Conservation (phyloP, 2,113 vertebrate genomes). For the Papio anubis region DNA sequence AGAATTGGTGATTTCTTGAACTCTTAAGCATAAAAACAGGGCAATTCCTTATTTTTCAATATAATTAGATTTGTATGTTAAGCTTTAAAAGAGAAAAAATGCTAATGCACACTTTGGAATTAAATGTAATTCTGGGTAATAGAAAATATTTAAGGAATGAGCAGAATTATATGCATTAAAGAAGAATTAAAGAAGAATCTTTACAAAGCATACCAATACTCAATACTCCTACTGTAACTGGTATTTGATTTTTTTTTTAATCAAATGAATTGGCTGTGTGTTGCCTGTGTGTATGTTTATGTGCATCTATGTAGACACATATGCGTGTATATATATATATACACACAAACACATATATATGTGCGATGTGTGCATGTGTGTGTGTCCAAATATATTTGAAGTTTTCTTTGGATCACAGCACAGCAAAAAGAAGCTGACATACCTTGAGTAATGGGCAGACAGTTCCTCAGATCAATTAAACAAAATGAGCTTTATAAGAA, state of each 20-base stretch:
- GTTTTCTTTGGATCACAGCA: not conserved
- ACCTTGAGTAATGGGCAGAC: not conserved
- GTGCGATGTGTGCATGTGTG: not conserved
- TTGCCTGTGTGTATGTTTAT: not conserved
- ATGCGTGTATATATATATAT: no score
- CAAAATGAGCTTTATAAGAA: slow-evolving; percentile 56
- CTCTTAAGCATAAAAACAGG: not conserved
- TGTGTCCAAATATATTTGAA: not conserved
- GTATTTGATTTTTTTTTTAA: not conserved
- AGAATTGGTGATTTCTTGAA: not conserved
- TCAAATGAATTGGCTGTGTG: not conserved
- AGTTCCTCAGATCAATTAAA: slow-evolving; percentile 39
- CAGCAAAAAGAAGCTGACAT: not conserved
- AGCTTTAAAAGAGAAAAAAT: not conserved
- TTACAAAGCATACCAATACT: not conserved
- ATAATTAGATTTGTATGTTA: not conserved
- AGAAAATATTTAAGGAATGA: not conserved
- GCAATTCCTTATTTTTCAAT: not conserved
- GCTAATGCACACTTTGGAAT: not conserved
- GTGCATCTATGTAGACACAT: not conserved
- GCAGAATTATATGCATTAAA: not conserved
- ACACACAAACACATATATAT: fast-evolving
- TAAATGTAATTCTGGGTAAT: not conserved
- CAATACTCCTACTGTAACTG: not conserved
- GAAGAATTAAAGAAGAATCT: not conserved